phyloP scores from a whole-genome alignment of 1,140 invertebrate species.

The Bradysia coprophila region DNA sequence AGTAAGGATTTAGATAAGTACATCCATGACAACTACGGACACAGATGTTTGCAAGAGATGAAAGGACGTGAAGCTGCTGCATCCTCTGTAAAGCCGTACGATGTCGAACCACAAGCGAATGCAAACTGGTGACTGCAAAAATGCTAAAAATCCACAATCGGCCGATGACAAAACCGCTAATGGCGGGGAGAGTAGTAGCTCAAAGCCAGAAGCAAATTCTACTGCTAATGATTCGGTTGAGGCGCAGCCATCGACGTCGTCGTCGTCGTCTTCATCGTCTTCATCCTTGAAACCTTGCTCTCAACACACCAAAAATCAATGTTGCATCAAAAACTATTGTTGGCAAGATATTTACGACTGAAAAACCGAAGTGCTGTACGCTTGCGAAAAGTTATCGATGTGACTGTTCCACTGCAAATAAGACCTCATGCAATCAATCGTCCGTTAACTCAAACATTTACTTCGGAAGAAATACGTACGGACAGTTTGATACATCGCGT shows the following conservation, averaged over 20 bases:
- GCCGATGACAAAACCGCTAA: not conserved
- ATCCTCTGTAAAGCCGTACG: not conserved
- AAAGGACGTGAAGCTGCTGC: not conserved
- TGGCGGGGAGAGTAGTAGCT: not conserved
- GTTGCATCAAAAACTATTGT: conserved; percentile 1
- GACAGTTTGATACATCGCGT: not conserved
- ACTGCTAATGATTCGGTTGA: no score
- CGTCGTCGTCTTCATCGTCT: no score
- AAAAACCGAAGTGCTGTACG: not conserved
- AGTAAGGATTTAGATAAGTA: not conserved
- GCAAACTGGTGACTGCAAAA: not conserved
- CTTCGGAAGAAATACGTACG: not conserved
- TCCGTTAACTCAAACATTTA: not conserved
- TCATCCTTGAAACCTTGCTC: not conserved
- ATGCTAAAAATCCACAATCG: not conserved
- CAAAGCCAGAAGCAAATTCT: no score
- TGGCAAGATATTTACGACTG: not conserved
- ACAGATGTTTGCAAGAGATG: not conserved
- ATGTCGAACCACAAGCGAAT: not conserved
- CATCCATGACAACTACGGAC: not conserved
- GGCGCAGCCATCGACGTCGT: not conserved
- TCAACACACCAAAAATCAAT: not conserved
- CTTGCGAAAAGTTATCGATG: not conserved
- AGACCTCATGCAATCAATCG: no score
- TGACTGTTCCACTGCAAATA: not conserved